These are phyloP conservation scores for Anoura caudifer DNA, from an alignment of 2,113 vertebrate genomes.

Conservation along the genomic window DNA sequence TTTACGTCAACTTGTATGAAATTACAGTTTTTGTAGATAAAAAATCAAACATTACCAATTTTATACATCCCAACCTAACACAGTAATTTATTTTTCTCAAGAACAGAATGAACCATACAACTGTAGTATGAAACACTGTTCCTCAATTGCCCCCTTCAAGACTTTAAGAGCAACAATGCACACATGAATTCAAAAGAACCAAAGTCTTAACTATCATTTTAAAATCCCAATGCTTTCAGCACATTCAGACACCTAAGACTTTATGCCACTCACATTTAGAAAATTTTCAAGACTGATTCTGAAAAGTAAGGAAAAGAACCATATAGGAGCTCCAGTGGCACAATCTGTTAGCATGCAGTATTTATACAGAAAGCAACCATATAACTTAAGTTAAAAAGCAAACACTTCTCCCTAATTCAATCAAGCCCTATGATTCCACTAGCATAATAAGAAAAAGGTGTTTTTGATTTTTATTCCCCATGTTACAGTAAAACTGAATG, in stretches of 20 bases:
- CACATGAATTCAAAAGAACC: not conserved
- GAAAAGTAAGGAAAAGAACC: not conserved
- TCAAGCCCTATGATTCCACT: not conserved
- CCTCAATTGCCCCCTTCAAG: not conserved
- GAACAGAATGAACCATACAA: not conserved
- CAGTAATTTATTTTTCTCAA: not conserved
- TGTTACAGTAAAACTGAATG: slow-evolving; percentile 37
- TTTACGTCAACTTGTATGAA: not conserved
- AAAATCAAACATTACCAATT: slow-evolving; percentile 22
- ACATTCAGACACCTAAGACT: not conserved
- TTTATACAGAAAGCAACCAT: not conserved
- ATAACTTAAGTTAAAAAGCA: not conserved
- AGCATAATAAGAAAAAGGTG: not conserved
- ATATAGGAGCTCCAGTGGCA: too few species aligned
- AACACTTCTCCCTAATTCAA: not conserved
- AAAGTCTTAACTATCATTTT: not conserved
- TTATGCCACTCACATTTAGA: not conserved
- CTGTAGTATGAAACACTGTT: not conserved
- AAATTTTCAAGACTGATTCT: not conserved
- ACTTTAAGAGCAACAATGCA: not conserved
- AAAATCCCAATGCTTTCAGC: not conserved
- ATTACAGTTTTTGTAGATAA: not conserved
- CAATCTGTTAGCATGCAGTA: too few species aligned
- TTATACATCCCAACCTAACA: not conserved
- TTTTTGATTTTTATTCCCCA: not conserved